These are phyloP conservation scores for Distichodus sexfasciatus DNA, from an alignment of 2,797 vertebrate genomes.

Conservation along the genomic window DNA sequence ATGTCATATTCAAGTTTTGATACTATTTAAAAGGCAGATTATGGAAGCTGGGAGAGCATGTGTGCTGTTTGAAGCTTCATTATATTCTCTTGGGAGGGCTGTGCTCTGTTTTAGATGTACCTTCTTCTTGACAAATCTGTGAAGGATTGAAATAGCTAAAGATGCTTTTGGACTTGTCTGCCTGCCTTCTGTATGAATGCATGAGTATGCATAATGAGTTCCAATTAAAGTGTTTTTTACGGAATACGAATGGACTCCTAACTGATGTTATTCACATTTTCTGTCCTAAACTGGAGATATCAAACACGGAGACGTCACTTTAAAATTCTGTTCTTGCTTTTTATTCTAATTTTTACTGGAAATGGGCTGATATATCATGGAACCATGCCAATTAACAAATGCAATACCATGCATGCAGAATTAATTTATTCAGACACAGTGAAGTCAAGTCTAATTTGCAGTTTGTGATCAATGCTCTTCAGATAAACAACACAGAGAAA, in stretches of 20 bases:
- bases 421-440: slow-evolving; percentile 12
- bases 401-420: neutral
- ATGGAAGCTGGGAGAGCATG: slow-evolving; percentile 64
- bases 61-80: slow-evolving; percentile 65
- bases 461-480: neutral
- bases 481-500: neutral
- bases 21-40: slow-evolving; percentile 66
- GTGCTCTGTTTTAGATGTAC: slow-evolving; percentile 52
- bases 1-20: slow-evolving; percentile 67
- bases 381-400: slow-evolving; percentile 30
- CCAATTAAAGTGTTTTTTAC: slow-evolving; percentile 63
- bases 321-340: slow-evolving; percentile 36
- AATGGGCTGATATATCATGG: slow-evolving; percentile 29
- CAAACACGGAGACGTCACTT: slow-evolving; percentile 30
- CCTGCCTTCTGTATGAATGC: slow-evolving; percentile 62
- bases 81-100: slow-evolving; percentile 61
- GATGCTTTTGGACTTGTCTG: slow-evolving; percentile 65
- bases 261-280: slow-evolving; percentile 29
- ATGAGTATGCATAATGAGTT: slow-evolving; percentile 62
- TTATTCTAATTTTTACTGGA: slow-evolving; percentile 30
- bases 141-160: slow-evolving; percentile 59
- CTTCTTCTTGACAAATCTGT: slow-evolving; percentile 59
- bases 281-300: slow-evolving; percentile 37
- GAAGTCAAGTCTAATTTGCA: slow-evolving; percentile 1
- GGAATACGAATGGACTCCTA: slow-evolving; percentile 44